Base-by-base conservation (phyloP, 2,113 vertebrate species). In the Phrynocephalus versicolor region DNA sequence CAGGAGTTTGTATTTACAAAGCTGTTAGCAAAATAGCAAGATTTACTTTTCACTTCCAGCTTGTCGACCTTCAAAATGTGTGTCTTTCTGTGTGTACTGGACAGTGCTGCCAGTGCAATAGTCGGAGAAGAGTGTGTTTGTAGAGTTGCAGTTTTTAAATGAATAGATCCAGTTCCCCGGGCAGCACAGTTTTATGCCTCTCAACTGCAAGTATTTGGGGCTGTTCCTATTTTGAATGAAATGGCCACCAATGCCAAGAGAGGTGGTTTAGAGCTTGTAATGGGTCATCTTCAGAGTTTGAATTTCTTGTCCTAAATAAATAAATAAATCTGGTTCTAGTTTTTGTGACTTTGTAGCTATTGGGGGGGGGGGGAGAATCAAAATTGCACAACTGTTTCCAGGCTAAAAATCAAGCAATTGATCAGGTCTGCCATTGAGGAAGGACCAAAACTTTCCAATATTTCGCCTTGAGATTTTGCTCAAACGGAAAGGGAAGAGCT, bases 41-140 rank as follows among this genome's bases (percentile, higher is more conserved):
- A 90, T 79, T 81, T 81, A 12, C 33, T 35, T 67, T 88, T 82
- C 90, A 94, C 87, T 90, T 89, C 2, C 6, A 85, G 25, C 81
- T 8, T 90, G 13, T 86, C 39, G 76, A 23, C n/a, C 14, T 90
- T 81, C 70, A 60, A 67, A 3, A 13, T 81, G 86, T 80, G 2
- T 81, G 78, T 87, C 0, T 79, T 14, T 67, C 41, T 67, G 30
- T 77, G 33, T 69, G 60, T 33, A 7, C 92, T 86, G 90, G 0
- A 6, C 37, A 60, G 9, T 88, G 23, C 7, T 89, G 87, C 13
- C 16, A 73, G 7, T 76, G 1, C n/a, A 10, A 39, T 35, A 37
- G 85, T 7, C 6, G 70, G 18, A 58, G 74, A 89, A 5, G 8
- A 78, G 89, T 70, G 64, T 35, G 87, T 79, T 19, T 70, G 78